Percentiles rank a stretch among this genome's conserved stretches.
Conservation (phyloP, 2,797 vertebrate species). For the Steatocranus sp. region DNA sequence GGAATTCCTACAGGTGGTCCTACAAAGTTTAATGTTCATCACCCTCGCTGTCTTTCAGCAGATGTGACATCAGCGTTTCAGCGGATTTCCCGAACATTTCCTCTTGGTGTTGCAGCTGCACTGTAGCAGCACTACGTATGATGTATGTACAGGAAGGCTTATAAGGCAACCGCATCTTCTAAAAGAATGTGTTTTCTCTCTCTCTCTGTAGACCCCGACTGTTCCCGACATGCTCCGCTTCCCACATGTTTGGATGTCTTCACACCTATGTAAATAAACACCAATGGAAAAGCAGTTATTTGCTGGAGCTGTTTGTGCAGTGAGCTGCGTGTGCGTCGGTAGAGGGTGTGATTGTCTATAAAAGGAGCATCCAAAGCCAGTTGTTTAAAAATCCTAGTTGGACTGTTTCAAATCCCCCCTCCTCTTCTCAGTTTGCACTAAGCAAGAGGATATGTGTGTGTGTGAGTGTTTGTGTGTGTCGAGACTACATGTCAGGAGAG, state of each 20-base stretch:
- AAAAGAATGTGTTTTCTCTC: not conserved
- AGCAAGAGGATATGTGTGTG: slow-evolving; percentile 57
- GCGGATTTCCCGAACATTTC: not conserved
- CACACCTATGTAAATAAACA: slow-evolving; percentile 41
- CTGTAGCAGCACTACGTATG: not conserved
- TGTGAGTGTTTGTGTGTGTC: not conserved
- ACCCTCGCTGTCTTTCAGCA: not conserved
- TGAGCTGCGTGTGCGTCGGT: slow-evolving; percentile 63
- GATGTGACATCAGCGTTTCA: not conserved
- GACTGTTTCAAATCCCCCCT: slow-evolving; percentile 90
- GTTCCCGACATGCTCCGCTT: slow-evolving; percentile 7
- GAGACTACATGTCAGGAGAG: slow-evolving; percentile 31
- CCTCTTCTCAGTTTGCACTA: slow-evolving; percentile 54
- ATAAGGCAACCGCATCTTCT: not conserved
- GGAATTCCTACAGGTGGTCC: not conserved
- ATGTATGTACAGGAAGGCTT: not conserved
- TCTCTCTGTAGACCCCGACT: not conserved
- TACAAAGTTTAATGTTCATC: not conserved
- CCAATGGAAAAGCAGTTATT: slow-evolving; percentile 34
- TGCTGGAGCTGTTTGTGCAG: slow-evolving; percentile 37
- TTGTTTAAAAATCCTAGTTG: slow-evolving; percentile 89
- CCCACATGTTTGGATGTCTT: slow-evolving; percentile 21
- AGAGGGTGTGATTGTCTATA: slow-evolving; percentile 75
- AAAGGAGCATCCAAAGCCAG: slow-evolving; percentile 81
- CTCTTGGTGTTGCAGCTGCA: not conserved